A percentile compares a stretch with the other conserved stretches of the same genome.
These are phyloP conservation scores for Dermatemys mawii DNA, from an alignment of 2,113 vertebrate genomes.

Conservation along the genomic window DNA sequence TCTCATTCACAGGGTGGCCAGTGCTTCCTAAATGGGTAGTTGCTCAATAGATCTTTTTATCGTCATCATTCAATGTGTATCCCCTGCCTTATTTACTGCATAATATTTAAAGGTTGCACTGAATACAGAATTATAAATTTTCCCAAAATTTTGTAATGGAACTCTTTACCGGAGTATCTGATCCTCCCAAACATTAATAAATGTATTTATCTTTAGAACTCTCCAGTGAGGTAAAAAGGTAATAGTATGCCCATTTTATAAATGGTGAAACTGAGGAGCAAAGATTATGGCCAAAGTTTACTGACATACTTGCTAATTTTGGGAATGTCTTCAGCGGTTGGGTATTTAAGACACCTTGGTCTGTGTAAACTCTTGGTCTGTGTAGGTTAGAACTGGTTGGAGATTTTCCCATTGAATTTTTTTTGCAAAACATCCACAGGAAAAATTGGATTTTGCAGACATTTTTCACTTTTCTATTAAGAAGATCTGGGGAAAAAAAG, in stretches of 20 bases:
- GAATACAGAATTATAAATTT: background rate
- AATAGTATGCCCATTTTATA: background rate
- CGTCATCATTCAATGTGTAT: background rate
- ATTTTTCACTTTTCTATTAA: background rate
- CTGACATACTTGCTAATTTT: background rate
- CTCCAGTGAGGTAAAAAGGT: background rate
- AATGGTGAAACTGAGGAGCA: background rate
- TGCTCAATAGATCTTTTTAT: background rate
- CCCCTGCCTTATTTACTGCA: background rate
- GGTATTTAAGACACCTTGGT: background rate
- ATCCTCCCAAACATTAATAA: background rate
- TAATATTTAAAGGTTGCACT: background rate
- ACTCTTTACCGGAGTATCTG: background rate
- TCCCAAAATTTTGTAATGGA: background rate
- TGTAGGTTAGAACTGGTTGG: background rate
- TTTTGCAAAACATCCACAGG: fast-evolving
- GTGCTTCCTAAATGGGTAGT: fast-evolving
- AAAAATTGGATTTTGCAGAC: background rate
- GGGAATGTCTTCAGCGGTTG: background rate
- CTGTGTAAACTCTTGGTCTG: background rate
- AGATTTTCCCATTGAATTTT: background rate
- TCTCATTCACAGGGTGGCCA: background rate
- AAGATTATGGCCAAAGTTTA: background rate
- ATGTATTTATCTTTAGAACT: background rate
- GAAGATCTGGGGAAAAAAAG: background rate